A percentile compares a stretch with the other conserved stretches of the same genome.
Evolutionary conservation across 2,113 vertebrate genomes (phyloP).

Genomic region (Muntiacus reevesi): DNA sequence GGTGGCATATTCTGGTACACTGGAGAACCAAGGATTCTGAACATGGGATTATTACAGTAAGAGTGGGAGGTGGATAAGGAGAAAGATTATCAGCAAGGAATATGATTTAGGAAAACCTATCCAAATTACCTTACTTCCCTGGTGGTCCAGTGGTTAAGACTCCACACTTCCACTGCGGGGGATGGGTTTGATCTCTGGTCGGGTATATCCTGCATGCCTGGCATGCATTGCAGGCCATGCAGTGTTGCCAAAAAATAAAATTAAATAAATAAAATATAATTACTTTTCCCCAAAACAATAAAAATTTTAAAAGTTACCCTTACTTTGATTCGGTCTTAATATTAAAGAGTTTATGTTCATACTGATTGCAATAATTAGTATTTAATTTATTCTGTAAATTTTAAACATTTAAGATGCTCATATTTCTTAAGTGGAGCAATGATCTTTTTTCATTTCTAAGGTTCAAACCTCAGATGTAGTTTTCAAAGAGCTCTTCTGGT

Average conservation of each 20-base stretch:
- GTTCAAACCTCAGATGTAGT: background rate
- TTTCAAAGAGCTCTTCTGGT: background rate
- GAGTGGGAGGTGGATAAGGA: background rate
- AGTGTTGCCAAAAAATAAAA: background rate
- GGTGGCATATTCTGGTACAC: background rate
- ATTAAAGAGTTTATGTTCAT: background rate
- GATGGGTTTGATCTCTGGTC: background rate
- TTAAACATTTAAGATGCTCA: background rate
- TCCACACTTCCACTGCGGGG: background rate
- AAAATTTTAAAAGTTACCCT: background rate
- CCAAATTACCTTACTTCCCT: background rate
- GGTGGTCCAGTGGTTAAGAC: background rate
- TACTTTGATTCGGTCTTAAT: background rate
- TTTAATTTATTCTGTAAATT: conserved; percentile 15
- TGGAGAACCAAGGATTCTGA: background rate
- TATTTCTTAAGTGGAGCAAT: background rate
- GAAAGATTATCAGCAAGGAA: background rate
- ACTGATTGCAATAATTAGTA: background rate
- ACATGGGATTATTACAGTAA: background rate
- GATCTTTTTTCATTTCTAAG: background rate
- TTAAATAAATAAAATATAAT: background rate
- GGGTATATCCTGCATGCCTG: background rate
- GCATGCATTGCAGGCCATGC: background rate
- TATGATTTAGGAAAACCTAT: background rate
- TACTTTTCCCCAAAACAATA: rapidly evolving